phyloP scores from a whole-genome alignment of 2,113 vertebrate genomes.

The Mionectes macconnelli region DNA sequence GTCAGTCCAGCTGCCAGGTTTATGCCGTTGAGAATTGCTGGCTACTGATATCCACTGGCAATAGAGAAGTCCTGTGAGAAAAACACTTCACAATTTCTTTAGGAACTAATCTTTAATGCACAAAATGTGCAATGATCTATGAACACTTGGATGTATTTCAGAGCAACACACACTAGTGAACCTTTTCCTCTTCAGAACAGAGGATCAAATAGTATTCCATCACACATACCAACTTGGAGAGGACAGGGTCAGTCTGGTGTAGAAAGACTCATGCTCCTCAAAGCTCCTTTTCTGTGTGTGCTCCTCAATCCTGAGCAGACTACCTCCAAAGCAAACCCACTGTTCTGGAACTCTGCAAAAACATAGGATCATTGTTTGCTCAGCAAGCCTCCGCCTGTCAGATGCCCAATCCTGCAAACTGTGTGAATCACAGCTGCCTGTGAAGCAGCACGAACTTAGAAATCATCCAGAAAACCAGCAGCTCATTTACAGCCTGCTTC shows the following conservation, averaged over 20 bases:
- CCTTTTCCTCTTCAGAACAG: not conserved
- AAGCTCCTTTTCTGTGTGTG: not conserved
- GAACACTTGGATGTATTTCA: not conserved
- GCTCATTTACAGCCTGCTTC: accelerated
- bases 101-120: not conserved
- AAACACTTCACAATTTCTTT: not conserved
- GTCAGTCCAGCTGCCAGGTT: not conserved
- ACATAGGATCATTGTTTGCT: not conserved
- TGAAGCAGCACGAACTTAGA: not conserved
- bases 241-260: not conserved
- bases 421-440: not conserved
- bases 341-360: not conserved
- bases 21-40: not conserved
- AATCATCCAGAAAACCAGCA: not conserved
- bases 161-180: not conserved
- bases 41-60: not conserved
- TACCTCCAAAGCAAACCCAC: not conserved
- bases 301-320: not conserved
- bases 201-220: not conserved
- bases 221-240: accelerated
- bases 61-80: not conserved
- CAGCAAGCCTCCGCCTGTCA: not conserved
- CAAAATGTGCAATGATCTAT: not conserved
- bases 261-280: not conserved
- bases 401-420: not conserved